Evolutionary conservation across 1,140 invertebrate species (phyloP).

Genomic region (Cotesia vestalis): DNA sequence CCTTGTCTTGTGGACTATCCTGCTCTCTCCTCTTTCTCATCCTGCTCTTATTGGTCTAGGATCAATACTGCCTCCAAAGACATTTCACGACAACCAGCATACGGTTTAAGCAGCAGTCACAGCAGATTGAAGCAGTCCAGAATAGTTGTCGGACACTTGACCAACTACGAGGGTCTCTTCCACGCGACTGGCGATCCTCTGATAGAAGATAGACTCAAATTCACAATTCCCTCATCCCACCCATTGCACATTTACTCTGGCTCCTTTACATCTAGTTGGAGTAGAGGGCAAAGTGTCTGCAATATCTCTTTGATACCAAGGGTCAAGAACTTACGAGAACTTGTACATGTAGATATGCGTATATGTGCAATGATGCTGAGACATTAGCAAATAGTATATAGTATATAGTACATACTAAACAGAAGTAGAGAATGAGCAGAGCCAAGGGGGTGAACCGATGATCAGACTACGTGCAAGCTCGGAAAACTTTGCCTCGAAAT

Average conservation of each 20-base stretch:
- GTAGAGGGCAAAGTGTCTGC: neutral
- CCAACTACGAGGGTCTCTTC: slow-evolving; percentile 26
- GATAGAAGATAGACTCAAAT: neutral
- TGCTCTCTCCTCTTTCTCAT: too few species aligned
- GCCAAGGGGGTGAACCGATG: too few species aligned
- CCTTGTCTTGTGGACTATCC: too few species aligned
- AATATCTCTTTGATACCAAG: neutral
- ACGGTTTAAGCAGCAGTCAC: slow-evolving; percentile 2
- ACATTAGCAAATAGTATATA: slow-evolving; percentile 32
- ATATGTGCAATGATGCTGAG: neutral
- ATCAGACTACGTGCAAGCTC: neutral
- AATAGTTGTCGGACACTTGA: slow-evolving; percentile 19
- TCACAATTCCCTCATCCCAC: too few species aligned
- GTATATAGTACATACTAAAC: neutral
- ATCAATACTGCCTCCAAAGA: slow-evolving; percentile 19
- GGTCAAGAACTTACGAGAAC: neutral
- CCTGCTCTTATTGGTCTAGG: neutral
- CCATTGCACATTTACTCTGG: too few species aligned
- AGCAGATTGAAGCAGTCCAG: neutral
- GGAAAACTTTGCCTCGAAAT: slow-evolving; percentile 1
- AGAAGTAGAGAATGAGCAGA: neutral
- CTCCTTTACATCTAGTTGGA: too few species aligned
- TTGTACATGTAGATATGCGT: neutral
- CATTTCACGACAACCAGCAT: slow-evolving; percentile 20
- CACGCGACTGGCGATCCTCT: slow-evolving; percentile 24